Evolutionary conservation across 2,113 vertebrate genomes (phyloP).

Genomic region (Hippocampus mohnikei): DNA sequence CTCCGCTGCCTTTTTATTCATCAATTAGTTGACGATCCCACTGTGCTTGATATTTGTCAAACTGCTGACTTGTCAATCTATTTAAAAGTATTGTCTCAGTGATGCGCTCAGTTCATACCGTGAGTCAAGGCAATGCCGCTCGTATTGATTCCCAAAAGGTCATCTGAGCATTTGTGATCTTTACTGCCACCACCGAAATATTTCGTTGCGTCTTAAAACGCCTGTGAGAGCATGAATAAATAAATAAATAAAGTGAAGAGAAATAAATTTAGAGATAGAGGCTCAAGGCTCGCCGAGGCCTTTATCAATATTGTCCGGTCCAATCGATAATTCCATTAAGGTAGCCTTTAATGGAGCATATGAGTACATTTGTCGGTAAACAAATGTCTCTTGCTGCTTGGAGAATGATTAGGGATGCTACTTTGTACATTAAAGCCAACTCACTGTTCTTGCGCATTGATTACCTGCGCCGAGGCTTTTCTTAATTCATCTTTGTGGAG

Average conservation of each 20-base stretch:
- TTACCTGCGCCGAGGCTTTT: slow-evolving; percentile 2
- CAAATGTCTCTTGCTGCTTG: slow-evolving; percentile 2
- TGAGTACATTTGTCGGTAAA: slow-evolving; percentile 31
- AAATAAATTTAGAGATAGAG: slow-evolving; percentile 10
- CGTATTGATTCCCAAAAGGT: neutral
- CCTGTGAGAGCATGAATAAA: neutral
- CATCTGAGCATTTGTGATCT: neutral
- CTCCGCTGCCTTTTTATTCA: neutral
- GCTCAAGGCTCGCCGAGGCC: slow-evolving; percentile 5
- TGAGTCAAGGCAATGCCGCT: neutral
- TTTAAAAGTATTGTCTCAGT: slow-evolving; percentile 9
- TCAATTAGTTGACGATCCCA: neutral
- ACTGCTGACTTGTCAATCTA: neutral
- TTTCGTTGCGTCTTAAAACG: neutral
- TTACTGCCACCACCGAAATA: neutral
- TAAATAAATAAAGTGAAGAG: neutral
- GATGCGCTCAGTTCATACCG: slow-evolving; percentile 1
- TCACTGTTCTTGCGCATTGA: slow-evolving; percentile 8
- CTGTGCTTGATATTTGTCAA: neutral
- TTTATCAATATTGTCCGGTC: slow-evolving; percentile 15
- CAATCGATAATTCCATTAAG: slow-evolving; percentile 29
- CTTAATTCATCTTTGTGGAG: neutral
- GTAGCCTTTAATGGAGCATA: slow-evolving; percentile 32
- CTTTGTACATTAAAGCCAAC: slow-evolving; percentile 35
- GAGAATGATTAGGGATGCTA: slow-evolving; percentile 17